These are phyloP conservation scores for Diacarnus erythraeanus DNA, from an alignment of 37 sponge, comb jelly and placozoan genomes.

Conservation along the genomic window DNA sequence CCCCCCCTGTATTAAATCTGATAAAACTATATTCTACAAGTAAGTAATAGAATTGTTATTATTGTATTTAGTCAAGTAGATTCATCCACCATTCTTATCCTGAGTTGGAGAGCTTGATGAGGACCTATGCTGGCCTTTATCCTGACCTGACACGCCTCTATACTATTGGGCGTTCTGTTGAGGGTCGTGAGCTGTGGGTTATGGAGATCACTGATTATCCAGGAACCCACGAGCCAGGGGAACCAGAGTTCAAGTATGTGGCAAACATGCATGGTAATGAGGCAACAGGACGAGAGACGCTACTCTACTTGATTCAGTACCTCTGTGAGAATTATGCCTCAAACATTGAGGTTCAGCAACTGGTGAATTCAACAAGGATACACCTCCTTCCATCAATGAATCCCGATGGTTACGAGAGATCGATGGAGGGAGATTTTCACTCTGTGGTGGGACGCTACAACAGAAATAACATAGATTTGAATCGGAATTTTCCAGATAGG, in stretches of 20 bases:
- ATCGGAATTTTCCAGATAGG: slow-evolving; percentile 91
- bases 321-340: slow-evolving; percentile 76
- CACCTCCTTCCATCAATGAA: slow-evolving; percentile 96
- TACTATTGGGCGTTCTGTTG: slow-evolving; percentile 73
- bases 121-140: slow-evolving; percentile 21
- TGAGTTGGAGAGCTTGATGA: slow-evolving; percentile 44
- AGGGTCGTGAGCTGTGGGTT: slow-evolving; percentile 65
- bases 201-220: slow-evolving; percentile 93
- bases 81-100: slow-evolving; percentile 70
- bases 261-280: slow-evolving; percentile 99
- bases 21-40: too few relatives aligned
- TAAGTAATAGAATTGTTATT: too few relatives aligned
- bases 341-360: slow-evolving; percentile 38
- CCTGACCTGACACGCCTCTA: slow-evolving; percentile 80
- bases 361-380: slow-evolving; percentile 87
- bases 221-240: slow-evolving; percentile 83
- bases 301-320: slow-evolving; percentile 77
- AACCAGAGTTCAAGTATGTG: slow-evolving; percentile 96
- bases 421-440: slow-evolving; percentile 48
- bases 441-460: slow-evolving; percentile 73
- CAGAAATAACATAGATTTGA: slow-evolving; percentile 80
- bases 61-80: neutral
- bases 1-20: too few relatives aligned
- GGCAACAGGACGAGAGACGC: slow-evolving; percentile 89
- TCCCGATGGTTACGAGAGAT: slow-evolving; percentile 87